These are phyloP conservation scores for Heliconius congener DNA, from an alignment of 1,140 invertebrate species.

Conservation along the genomic window DNA sequence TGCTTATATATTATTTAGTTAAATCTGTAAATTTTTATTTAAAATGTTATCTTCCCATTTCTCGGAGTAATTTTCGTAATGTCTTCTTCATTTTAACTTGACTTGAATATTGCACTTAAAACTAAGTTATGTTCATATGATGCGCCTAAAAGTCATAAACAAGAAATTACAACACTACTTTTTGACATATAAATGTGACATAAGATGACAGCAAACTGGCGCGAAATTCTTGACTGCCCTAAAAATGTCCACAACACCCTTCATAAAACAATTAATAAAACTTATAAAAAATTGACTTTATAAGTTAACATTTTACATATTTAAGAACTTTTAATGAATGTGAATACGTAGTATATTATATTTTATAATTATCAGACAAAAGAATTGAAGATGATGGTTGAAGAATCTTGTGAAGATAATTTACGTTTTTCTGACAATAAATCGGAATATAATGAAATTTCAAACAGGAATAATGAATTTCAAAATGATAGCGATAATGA, in stretches of 20 bases:
- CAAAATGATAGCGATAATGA: constrained; percentile 36
- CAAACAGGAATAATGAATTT: neutral
- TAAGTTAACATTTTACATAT: neutral
- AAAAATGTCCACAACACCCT: neutral
- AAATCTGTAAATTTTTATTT: no score
- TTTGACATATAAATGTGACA: neutral
- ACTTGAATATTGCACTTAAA: no score
- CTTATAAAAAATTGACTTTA: no score
- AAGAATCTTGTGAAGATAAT: neutral
- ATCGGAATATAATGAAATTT: neutral
- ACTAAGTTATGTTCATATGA: neutral
- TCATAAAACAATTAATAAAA: no score
- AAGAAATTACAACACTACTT: no score
- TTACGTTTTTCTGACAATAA: neutral
- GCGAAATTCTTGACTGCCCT: neutral
- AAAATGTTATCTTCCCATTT: no score
- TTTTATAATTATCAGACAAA: neutral
- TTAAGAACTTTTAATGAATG: neutral
- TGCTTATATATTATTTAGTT: no score
- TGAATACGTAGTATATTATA: neutral
- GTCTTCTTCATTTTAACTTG: no score
- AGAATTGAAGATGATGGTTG: neutral
- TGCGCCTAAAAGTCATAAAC: neutral
- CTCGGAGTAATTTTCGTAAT: no score
- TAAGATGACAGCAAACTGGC: neutral